Evolutionary conservation across 2,888 invertebrate species (phyloP).

Genomic region (Hirtodrosophila confusa): DNA sequence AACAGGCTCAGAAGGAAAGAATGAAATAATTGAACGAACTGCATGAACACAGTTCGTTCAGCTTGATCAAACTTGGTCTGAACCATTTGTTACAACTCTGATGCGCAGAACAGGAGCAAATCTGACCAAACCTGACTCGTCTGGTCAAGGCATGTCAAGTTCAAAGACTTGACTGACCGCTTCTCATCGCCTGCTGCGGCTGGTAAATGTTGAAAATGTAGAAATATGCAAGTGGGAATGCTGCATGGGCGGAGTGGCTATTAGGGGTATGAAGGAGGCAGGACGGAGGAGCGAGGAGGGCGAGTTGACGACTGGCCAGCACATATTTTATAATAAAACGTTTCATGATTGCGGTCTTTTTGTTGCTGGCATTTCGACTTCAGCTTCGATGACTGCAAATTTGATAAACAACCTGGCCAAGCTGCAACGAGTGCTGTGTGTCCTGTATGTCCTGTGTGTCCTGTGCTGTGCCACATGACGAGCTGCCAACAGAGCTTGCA

Average conservation of each 20-base stretch:
- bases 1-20: no score
- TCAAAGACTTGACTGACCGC: slow-evolving; percentile 44
- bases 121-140: slow-evolving; percentile 5
- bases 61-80: no score
- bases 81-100: no score
- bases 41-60: no score
- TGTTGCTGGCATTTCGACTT: slow-evolving; percentile 48
- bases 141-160: slow-evolving; percentile 63
- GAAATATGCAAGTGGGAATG: slow-evolving; percentile 54
- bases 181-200: slow-evolving; percentile 38
- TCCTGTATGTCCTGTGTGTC: slow-evolving; percentile 43
- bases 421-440: slow-evolving; percentile 20
- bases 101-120: no score
- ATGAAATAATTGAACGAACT: no score
- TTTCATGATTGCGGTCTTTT: slow-evolving; percentile 70
- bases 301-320: slow-evolving; percentile 13
- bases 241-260: background rate
- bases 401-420: slow-evolving; percentile 50
- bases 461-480: slow-evolving; percentile 46
- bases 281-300: background rate
- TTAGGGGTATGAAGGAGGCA: background rate
- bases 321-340: slow-evolving; percentile 71
- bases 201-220: slow-evolving; percentile 63
- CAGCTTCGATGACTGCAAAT: slow-evolving; percentile 61
- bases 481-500: slow-evolving; percentile 63